Base-by-base conservation (phyloP, 2,888 invertebrate genomes). In the Sturmia bella region DNA sequence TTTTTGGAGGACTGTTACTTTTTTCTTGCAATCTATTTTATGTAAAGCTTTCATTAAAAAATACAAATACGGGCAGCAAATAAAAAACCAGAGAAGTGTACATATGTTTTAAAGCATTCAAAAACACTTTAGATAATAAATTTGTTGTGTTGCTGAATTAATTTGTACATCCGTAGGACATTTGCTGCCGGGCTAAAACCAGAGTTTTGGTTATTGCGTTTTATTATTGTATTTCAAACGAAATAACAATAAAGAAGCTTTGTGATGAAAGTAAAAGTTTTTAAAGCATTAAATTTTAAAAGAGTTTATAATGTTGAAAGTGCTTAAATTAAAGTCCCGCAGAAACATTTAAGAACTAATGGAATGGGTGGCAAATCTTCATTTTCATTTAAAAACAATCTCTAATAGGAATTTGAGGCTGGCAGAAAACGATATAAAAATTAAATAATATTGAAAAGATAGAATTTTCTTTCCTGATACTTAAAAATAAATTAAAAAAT, bases 61-160 rank as follows among this genome's bases (percentile, higher is more conserved):
- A 43, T 2, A 21, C 19, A 21, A 41, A 19, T 32, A 32, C 32
- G 7, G n/a, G 0, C 13, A 37, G 3, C 2, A 21, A 12, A 61
- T 43, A 15, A 24, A 43, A 4, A 15, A n/a, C 9, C 32, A 32
- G 32, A 32, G 32, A 6, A 32, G 32, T 32, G 15, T 11, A 12
- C 32, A 56, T 43, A 24, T 43, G 21, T n/a, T 27, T 27, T 17
- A 17, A 24, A 61, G n/a, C 24, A 17, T 45, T 63, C 27, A 17
- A 32, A 48, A 32, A 13, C n/a, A 56, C 17, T 19, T 19, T 57
- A 57, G 21, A 64, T 50, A 50, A 27, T 19, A 48, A 48, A 48
- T 32, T 64, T 32, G 17, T 37, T 39, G 21, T 52, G 21, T n/a
- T 52, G 45, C 32, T 21, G 37, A 12, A 52, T 39, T 21, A 66